These are phyloP conservation scores for Erythrocebus patas DNA, from an alignment of 2,113 vertebrate species.

Conservation along the genomic window DNA sequence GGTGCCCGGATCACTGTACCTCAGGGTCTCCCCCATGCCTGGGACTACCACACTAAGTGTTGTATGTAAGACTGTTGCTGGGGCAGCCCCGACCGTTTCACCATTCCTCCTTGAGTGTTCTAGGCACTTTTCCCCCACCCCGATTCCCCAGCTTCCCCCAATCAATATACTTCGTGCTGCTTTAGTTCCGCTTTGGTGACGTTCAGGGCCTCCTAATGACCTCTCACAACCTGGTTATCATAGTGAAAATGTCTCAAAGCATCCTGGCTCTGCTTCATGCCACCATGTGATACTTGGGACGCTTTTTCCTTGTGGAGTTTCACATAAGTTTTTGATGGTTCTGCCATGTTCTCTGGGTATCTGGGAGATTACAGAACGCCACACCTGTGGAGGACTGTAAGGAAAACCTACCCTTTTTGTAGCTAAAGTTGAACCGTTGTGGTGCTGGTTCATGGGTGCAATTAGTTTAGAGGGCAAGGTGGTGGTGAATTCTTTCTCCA, in stretches of 20 bases:
- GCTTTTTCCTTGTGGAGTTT: not conserved
- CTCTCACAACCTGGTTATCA: not conserved
- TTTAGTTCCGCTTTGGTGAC: not conserved
- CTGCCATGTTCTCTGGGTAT: not conserved
- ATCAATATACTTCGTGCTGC: not conserved
- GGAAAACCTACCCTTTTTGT: not conserved
- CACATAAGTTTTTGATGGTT: not conserved
- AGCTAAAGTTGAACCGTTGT: not conserved
- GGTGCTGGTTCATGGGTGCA: not conserved
- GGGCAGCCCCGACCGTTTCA: not conserved
- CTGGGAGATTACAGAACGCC: not conserved
- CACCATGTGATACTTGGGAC: not conserved
- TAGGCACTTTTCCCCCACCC: not conserved
- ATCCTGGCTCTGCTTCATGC: not conserved
- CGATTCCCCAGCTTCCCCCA: too few relatives aligned
- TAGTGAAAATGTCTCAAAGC: not conserved
- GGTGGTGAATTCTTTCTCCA: not conserved
- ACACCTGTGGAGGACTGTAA: not conserved
- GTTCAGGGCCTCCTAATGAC: not conserved
- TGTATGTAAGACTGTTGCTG: not conserved
- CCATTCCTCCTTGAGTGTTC: not conserved
- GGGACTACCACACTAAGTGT: not conserved
- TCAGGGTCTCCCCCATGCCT: too few relatives aligned
- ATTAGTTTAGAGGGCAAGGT: not conserved
- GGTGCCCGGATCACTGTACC: accelerated